Evolutionary conservation across 2,113 vertebrate species (phyloP).

Genomic region (Antechinus flavipes): DNA sequence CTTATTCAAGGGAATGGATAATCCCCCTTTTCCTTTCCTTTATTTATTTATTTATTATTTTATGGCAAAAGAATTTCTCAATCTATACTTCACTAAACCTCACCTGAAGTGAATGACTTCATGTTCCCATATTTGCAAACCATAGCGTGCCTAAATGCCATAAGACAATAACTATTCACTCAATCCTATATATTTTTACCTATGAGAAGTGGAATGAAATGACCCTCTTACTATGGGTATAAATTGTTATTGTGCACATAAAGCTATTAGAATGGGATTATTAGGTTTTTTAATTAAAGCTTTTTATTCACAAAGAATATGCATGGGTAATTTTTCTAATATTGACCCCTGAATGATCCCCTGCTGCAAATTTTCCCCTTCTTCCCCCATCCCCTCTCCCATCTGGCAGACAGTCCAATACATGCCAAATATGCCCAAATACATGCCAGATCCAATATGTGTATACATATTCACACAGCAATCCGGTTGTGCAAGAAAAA

Average conservation of each 20-base stretch:
- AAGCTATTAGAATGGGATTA: not conserved
- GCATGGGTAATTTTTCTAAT: too few species aligned
- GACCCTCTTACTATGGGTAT: not conserved
- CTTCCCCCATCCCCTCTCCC: too few species aligned
- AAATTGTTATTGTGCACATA: not conserved
- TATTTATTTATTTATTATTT: not conserved
- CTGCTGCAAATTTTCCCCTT: too few species aligned
- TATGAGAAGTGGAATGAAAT: not conserved
- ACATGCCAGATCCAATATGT: too few species aligned
- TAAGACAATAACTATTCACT: not conserved
- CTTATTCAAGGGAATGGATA: too few species aligned
- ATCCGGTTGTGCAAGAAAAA: too few species aligned
- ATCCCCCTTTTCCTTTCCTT: not conserved
- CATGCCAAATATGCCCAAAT: too few species aligned
- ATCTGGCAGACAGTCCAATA: too few species aligned
- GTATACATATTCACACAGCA: too few species aligned
- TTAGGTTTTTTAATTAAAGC: not conserved
- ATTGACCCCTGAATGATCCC: too few species aligned
- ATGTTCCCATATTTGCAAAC: constrained; percentile 10
- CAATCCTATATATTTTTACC: not conserved
- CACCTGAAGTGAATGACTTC: not conserved
- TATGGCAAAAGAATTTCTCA: constrained; percentile 30
- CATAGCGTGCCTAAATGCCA: not conserved
- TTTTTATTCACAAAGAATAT: too few species aligned
- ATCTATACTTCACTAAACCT: not conserved